Percentiles rank a stretch among this genome's conserved stretches.
These are phyloP conservation scores for Vulpes vulpes DNA, from an alignment of 2,113 vertebrate genomes.

Conservation along the genomic window DNA sequence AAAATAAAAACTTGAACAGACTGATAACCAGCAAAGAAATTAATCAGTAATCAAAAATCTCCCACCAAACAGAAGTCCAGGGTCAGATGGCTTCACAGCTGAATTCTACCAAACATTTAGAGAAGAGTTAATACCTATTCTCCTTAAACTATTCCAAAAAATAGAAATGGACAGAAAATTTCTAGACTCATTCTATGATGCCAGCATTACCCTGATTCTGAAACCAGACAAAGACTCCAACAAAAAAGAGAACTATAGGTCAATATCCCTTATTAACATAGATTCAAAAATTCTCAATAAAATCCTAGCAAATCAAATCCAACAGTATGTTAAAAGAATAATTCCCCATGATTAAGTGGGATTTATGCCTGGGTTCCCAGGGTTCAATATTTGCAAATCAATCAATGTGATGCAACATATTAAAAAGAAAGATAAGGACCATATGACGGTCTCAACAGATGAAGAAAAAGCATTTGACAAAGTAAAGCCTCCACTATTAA, in stretches of 20 bases:
- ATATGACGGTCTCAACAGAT: neutral
- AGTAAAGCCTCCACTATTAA: neutral
- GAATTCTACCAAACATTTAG: neutral
- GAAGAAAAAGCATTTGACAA: neutral
- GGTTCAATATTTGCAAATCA: neutral
- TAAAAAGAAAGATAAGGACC: neutral
- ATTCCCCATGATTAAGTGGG: neutral
- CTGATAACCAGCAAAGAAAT: neutral
- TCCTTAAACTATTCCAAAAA: neutral
- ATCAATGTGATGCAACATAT: neutral
- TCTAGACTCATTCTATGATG: neutral
- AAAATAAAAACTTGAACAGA: neutral
- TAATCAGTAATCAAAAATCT: neutral
- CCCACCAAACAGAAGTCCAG: neutral
- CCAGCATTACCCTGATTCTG: neutral
- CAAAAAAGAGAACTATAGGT: neutral
- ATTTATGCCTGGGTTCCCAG: neutral
- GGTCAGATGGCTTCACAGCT: neutral
- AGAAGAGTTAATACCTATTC: neutral
- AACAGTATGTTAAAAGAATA: neutral
- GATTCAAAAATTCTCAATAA: neutral
- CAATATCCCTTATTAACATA: neutral
- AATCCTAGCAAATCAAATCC: neutral
- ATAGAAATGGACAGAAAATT: neutral
- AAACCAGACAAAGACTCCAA: neutral